Evolutionary conservation across 2,113 vertebrate genomes (phyloP).

Genomic region (Sinocyclocheilus anophthalmus): DNA sequence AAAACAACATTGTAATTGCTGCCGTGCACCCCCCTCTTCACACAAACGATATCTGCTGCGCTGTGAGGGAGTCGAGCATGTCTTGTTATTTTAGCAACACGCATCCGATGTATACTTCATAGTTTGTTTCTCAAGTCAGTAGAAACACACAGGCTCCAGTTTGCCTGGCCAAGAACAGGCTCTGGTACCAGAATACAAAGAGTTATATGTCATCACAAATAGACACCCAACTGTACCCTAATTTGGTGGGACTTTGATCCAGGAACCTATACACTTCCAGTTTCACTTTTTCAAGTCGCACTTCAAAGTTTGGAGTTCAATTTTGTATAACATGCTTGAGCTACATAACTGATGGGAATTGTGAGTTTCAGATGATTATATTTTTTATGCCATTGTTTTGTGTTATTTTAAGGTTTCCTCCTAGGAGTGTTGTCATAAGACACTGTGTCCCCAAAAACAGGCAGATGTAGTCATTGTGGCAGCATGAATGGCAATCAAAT

Average conservation of each 20-base stretch:
- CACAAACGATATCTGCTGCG: too few species aligned
- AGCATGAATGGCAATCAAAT: slow-evolving; percentile 77
- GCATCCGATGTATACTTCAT: too few species aligned
- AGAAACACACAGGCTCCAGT: too few species aligned
- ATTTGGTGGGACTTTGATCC: not conserved
- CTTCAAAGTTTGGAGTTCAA: not conserved
- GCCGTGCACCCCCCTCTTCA: too few species aligned
- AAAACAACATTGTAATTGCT: too few species aligned
- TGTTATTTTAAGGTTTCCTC: slow-evolving; percentile 21
- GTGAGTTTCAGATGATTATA: not conserved
- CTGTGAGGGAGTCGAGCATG: too few species aligned
- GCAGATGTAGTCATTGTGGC: slow-evolving; percentile 75
- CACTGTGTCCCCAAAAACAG: slow-evolving; percentile 40
- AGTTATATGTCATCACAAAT: not conserved
- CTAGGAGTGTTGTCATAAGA: slow-evolving; percentile 18
- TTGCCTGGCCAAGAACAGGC: too few species aligned
- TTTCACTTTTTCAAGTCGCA: not conserved
- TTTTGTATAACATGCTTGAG: not conserved
- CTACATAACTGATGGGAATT: not conserved
- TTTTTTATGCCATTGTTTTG: slow-evolving; percentile 1
- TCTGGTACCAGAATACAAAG: too few species aligned
- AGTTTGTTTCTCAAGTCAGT: too few species aligned
- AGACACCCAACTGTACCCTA: not conserved
- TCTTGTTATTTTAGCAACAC: too few species aligned
- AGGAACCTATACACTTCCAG: not conserved